These are phyloP conservation scores for Typhlichthys subterraneus DNA, from an alignment of 2,797 vertebrate species.

Conservation along the genomic window DNA sequence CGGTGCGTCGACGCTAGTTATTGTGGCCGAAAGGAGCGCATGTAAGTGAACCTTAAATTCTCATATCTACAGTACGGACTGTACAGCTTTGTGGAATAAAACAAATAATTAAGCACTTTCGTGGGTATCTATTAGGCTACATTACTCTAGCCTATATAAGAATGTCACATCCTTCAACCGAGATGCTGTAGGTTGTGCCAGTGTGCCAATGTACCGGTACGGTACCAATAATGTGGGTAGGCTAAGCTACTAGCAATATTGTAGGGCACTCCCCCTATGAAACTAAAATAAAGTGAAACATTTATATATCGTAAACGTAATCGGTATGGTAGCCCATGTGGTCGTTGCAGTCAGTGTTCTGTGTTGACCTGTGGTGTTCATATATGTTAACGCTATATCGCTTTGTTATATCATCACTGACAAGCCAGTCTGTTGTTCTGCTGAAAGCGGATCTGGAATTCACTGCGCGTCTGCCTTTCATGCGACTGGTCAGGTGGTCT, in stretches of 20 bases:
- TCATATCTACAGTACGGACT: background rate
- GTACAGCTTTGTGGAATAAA: background rate
- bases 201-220: no score
- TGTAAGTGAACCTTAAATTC: conserved; percentile 72
- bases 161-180: background rate
- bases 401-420: background rate
- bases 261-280: background rate
- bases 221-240: no score
- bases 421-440: background rate
- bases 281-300: no score
- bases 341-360: background rate
- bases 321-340: background rate
- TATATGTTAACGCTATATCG: background rate
- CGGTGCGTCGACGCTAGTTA: conserved; percentile 76
- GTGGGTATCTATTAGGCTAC: no score
- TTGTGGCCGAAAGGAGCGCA: conserved; percentile 78
- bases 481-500: background rate
- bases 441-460: background rate
- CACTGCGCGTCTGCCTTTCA: background rate
- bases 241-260: background rate
- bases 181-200: no score
- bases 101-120: background rate
- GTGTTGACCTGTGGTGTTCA: no score
- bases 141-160: no score
- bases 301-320: background rate